phyloP scores from a whole-genome alignment of 2,113 vertebrate genomes.

The Lycaon pictus region DNA sequence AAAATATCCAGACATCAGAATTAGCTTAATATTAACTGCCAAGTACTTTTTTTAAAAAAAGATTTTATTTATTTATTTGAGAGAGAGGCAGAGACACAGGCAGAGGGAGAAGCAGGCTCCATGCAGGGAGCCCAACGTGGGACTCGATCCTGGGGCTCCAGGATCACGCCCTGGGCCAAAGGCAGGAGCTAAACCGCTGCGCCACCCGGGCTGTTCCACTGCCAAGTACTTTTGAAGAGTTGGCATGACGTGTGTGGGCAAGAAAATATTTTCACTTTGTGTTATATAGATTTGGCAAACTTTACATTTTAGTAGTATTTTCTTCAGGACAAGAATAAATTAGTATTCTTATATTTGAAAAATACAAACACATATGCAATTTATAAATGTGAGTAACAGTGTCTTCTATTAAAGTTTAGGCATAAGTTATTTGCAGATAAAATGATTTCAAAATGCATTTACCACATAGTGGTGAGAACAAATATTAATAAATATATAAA shows the following conservation, averaged over 20 bases:
- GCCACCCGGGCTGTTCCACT: neutral
- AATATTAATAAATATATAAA: neutral
- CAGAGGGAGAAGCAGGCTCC: no score
- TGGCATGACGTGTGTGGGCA: neutral
- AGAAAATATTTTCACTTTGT: neutral
- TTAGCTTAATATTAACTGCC: neutral
- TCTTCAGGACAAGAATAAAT: neutral
- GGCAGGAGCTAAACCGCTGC: no score
- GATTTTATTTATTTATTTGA: no score
- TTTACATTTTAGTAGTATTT: neutral
- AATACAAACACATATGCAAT: neutral
- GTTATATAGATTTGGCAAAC: neutral
- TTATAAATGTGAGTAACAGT: neutral
- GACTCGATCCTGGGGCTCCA: no score
- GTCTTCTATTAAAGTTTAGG: conserved; percentile 2
- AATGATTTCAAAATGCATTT: neutral
- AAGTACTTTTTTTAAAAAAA: no score
- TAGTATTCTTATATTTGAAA: neutral
- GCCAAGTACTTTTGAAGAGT: neutral
- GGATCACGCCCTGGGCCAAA: no score
- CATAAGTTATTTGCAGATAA: neutral
- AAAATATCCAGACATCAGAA: neutral
- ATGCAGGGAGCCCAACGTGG: no score
- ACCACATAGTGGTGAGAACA: neutral
- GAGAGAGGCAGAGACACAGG: no score